Evolutionary conservation across 2,888 invertebrate species (phyloP), one percentile per base, ranked within the genome.

Genomic region (Sarcophaga subvicina): DNA sequence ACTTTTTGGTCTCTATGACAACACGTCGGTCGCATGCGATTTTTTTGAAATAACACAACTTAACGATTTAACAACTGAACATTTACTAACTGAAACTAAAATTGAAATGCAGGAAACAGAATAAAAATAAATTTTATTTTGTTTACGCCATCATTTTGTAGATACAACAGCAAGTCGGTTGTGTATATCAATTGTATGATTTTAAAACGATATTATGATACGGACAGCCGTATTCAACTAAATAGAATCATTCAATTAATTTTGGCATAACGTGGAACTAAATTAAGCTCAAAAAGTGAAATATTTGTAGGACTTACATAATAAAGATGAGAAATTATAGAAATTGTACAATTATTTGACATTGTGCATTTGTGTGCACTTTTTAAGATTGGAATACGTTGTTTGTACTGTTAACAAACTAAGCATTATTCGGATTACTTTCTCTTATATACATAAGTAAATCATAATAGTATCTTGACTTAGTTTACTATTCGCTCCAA

Each of bases 1-100:
- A 45, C 25, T 59, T 45, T 71, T 47, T 8, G 37, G 37, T 86
- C 69, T 78, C 87, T 87, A 84, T 88, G 82, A 73, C 81, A 86
- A 86, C 82, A 72, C 79, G 71, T 54, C 84, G 85, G 90, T 89
- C 85, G 81, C 72, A 70, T 37, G 37, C 37, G 37, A 37, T 37
- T 37, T 37, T 45, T 75, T 84, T 73, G 27, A 11, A 72, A 80
- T 62, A 81, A 89, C 90, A 91, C 93, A 91, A 92, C 93, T 90
- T 89, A 91, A 91, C 92, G 91, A 90, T 90, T 90, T 89, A 92
- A 91, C 93, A 91, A 90, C 88, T 89, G 86, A 88, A 89, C 89
- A 80, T 85, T 80, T 89, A 93, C 91, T 93, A 90, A 91, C 88
- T 77, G 67, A 87, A 66, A 25, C 76, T 66, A 76, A 75, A 76